Base-by-base conservation (phyloP, 2,888 invertebrate species). In the Eurois occulta region DNA sequence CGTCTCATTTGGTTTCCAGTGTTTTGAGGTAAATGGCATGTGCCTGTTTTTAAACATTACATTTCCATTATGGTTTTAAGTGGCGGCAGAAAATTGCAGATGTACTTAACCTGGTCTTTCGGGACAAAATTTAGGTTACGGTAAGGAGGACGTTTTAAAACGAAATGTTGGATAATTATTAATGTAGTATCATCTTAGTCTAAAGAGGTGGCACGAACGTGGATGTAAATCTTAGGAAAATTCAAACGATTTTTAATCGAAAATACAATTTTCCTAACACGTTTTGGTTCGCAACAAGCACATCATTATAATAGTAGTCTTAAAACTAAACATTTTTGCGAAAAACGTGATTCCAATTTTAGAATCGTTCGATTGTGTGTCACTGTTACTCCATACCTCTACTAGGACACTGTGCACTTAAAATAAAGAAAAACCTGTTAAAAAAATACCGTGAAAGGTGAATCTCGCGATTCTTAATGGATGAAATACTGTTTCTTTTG, bases 1-100 rank as follows among this genome's bases (percentile, higher is more conserved):
- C 32, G 35, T 52, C 67, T 52, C 75, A 86, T 87, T 86, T 77
- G 58, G 41, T 74, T 62, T 16, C 64, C 72, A 75, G 66, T 62
- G 35, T 58, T 83, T 68, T 62, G 66, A 6, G 43, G 67, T 32
- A 58, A 75, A 70, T 65, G 10, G 35, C 16, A 67, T 46, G 58
- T 18, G 35, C 6, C 66, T 58, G 41, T 69, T 71, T 43, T 70
- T 62, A 70, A 72, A 62, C 64, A 73, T 81, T 75, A 80, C 18
- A 55, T 62, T 66, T 69, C 46, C 64, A 80, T 72, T 62, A 80
- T 21, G 52, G 32, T 75, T 80, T 78, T 41, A 43, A 66, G 55
- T 65, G 32, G 11, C 8, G 18, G 38, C 16, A 38, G 58, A 67
- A 16, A 43, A 38, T 38, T 24, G 8, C n/a, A 10, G 21, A 46